Base-by-base conservation (phyloP, 2,797 vertebrate species). In the Gallinago nigripennis region DNA sequence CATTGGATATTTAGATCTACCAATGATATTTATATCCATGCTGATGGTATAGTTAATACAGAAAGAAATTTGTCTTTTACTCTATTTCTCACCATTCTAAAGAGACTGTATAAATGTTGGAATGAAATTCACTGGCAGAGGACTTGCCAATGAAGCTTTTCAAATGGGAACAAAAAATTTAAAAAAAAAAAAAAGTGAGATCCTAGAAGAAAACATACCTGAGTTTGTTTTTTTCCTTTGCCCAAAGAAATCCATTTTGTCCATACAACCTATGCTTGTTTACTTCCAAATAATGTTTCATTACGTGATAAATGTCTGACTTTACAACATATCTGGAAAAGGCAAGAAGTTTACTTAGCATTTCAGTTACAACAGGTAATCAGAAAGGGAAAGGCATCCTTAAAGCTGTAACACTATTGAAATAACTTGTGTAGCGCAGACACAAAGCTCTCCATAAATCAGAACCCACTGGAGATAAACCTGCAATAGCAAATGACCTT, bases 351-450 rank as follows among this genome's bases (percentile, higher is more conserved):
- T 95, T 57, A 71, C 57, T 73, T 65, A 93, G 37, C n/a, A 83
- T 82, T 82, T 88, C 56, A 90, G 37, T 73, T 82, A 70, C 72
- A 90, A 91, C 15, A 83, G 25, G 30, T 84, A 89, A 91, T 79
- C 35, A 68, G 83, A 92, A 95, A 85, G 35, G 17, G 28, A 82
- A 95, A 89, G 21, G 23, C 63, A 91, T 82, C 33, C 60, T 90
- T 83, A 51, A 96, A 93, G 57, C 8, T 65, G 25, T 64, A 85
- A 76, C 27, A 51, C 25, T 43, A 70, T 54, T 93, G 91, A 93
- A 86, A 94, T 28, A 83, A 68, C 35, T 68, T 28, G 2, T 3
- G 1, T 14, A 57, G 28, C 6, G 25, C 45, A 82, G 60, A 84
- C 46, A 78, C 41, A 24, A 90, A 95, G 33, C 16, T 91, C 46